Evolutionary conservation across 2,797 vertebrate genomes (phyloP), one percentile per base, ranked within the genome.

Genomic region (Cephalopachus bancanus): DNA sequence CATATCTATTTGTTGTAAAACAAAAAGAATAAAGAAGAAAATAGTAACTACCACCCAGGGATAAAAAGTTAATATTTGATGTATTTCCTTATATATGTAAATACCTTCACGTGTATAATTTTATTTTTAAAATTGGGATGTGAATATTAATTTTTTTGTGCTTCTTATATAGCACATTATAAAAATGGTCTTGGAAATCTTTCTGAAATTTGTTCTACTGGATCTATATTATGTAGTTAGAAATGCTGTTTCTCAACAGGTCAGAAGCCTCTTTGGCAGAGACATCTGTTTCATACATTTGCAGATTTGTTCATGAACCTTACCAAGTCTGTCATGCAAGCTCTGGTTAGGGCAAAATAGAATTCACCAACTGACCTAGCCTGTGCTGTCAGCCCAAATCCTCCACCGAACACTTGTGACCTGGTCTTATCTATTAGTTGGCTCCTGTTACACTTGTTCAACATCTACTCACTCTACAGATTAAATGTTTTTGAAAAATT

Each of bases 101-200:
- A 55, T 87, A 83, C 55, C 90, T 90, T 22, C 19, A 81, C 24
- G 28, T 91, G 28, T 91, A 9, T 94, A 44, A 75, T 53, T 90
- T 75, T 89, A n/a, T 72, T 74, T 91, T 80, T 71, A 55, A 91
- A 81, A 44, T 55, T 69, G 33, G 1, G 26, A 76, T 87, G 22
- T 94, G 91, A 94, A 49, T n/a, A 19, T 62, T 62, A 69, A 19
- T 55, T 51, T 75, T 69, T 69, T 26, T 64, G 44, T 49, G 62
- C 37, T 79, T 75, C 74, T 72, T 74, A 72, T 60, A 33, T 10
- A 79, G 57, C 15, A 37, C 37, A 30, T 89, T 80, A 33, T 83
- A 81, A 81, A 87, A 95, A 83, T 83, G n/a, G 57, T 85, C 84
- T 92, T 85, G 10, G 83, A 93, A 89, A 75, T 75, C 60, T 88